These are phyloP conservation scores for Excalfactoria chinensis DNA, from an alignment of 2,113 vertebrate species.

Conservation along the genomic window DNA sequence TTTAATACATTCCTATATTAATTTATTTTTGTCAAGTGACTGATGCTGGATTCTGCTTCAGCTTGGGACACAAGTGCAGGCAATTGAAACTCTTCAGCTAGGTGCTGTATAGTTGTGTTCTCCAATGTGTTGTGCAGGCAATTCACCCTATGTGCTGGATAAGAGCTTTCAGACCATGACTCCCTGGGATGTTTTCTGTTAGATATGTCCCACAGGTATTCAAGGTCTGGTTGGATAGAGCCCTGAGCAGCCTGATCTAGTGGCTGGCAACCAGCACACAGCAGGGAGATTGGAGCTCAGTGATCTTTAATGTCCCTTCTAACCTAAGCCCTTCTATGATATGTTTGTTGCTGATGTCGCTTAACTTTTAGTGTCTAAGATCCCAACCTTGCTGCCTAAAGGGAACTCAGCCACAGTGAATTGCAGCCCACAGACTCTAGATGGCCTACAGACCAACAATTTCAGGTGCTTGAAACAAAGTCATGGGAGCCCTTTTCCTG, in stretches of 20 bases:
- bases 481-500: neutral
- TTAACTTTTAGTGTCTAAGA: neutral
- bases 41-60: neutral
- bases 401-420: neutral
- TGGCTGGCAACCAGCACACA: no score
- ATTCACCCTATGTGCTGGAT: neutral
- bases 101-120: rapidly evolving
- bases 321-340: no score
- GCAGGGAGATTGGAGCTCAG: no score
- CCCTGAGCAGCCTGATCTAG: no score
- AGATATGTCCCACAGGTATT: neutral
- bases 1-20: neutral
- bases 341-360: rapidly evolving
- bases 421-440: no score
- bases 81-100: neutral
- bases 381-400: rapidly evolving
- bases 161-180: rapidly evolving
- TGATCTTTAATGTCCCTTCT: no score
- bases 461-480: neutral
- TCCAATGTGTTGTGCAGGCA: rapidly evolving
- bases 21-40: neutral
- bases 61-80: neutral
- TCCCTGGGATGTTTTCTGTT: neutral
- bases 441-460: neutral
- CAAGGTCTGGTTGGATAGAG: no score